phyloP scores from a whole-genome alignment of 2,888 invertebrate species.

The Homarus gammarus region DNA sequence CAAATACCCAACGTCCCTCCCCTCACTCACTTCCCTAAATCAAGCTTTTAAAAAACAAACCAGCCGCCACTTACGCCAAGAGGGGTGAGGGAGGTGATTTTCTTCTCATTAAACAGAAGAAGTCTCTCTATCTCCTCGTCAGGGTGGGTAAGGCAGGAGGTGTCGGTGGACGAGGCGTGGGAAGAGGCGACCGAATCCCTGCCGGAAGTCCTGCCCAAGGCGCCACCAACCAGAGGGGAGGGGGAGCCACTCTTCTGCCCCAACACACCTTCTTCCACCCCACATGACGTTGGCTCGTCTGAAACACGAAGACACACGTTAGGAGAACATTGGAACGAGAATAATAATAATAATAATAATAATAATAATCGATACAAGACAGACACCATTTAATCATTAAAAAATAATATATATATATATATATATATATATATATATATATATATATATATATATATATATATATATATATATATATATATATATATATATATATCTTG shows the following conservation, averaged over 20 bases:
- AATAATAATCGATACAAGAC: no score
- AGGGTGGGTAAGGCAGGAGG: slow-evolving; percentile 46
- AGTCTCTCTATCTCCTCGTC: slow-evolving; percentile 60
- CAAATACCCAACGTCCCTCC: no score
- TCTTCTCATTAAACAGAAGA: slow-evolving; percentile 42
- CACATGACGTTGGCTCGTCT: slow-evolving; percentile 1
- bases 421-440: no score
- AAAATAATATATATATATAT: no score
- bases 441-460: no score
- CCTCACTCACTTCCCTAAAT: no score
- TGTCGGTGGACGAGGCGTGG: slow-evolving; percentile 42
- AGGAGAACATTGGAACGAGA: no score
- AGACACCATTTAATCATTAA: no score
- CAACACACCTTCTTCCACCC: neutral
- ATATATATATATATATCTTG: no score
- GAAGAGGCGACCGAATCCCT: slow-evolving; percentile 44
- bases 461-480: no score
- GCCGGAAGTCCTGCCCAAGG: slow-evolving; percentile 48
- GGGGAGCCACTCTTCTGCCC: slow-evolving; percentile 56
- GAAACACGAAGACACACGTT: neutral
- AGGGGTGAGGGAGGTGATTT: slow-evolving; percentile 45
- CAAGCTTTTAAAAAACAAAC: no score
- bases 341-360: no score
- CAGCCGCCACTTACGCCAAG: slow-evolving; percentile 67
- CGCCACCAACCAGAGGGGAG: slow-evolving; percentile 50